Evolutionary conservation across 2,888 invertebrate species (phyloP), one percentile per base, ranked within the genome.

Genomic region (Zele albiditarsus): DNA sequence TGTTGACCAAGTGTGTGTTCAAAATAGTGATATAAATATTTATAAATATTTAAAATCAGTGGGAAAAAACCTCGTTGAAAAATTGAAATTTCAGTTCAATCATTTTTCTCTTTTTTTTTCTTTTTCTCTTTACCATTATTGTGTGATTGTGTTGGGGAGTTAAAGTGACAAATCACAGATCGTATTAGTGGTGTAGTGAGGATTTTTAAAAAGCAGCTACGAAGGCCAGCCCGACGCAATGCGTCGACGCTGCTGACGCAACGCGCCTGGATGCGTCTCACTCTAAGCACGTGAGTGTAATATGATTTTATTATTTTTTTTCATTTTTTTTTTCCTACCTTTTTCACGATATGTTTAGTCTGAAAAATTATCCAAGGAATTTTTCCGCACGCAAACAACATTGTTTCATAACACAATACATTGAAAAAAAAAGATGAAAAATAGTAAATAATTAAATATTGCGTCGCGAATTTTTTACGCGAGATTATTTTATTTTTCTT

Each of bases 211-310:
- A 88, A 89, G 88, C 87, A 88, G 89, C 85, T 86, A 80, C 84
- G 85, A 87, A 87, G 88, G 89, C 89, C 88, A 89, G 89, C 86
- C 88, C 89, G 89, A 89, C 89, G 89, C 89, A 88, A 89, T 89
- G 89, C 89, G 89, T 89, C 89, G 89, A 89, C 89, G 89, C 89
- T 89, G 89, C 89, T 89, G 88, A 89, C 88, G 89, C 88, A 89
- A 89, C 89, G 89, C 89, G 89, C 88, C 92, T 92, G 92, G 92
- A 92, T 92, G 92, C 92, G 92, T 92, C 92, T 92, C 92, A 91
- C 92, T 92, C 91, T 92, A 92, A 92, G 91, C 92, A 92, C 92
- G 92, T 92, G 87, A 92, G 92, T 92, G 80, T 82, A 66, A 33
- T 38, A 68, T 74, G 42, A 65, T 65, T 70, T 60, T 3, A 27